A percentile compares a stretch with the other conserved stretches of the same genome.
These are phyloP conservation scores for Amiota mariae DNA, from an alignment of 2,888 invertebrate species.

Conservation along the genomic window DNA sequence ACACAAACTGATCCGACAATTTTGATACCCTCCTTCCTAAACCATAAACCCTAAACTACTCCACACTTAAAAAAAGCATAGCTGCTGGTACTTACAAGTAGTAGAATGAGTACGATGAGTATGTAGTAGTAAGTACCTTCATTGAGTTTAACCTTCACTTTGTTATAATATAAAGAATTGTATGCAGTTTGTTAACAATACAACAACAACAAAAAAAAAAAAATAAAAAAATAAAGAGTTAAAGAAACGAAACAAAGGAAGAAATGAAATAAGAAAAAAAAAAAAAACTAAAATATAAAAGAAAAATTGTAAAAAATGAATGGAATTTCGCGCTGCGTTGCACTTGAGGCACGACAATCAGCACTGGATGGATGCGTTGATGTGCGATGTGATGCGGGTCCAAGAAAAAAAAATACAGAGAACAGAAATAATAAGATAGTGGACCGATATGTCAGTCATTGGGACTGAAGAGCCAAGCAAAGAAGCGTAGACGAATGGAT, in stretches of 20 bases:
- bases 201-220: no score
- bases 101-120: not conserved
- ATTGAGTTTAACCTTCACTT: slow-evolving; percentile 57
- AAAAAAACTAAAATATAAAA: slow-evolving; percentile 13
- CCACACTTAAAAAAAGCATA: slow-evolving; percentile 5
- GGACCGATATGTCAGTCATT: no score
- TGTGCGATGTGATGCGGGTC: slow-evolving; percentile 21
- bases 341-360: slow-evolving; percentile 49
- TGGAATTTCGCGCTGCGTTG: slow-evolving; percentile 69
- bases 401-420: no score
- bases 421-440: no score
- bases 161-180: slow-evolving; percentile 42
- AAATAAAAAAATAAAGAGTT: not conserved
- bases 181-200: not conserved
- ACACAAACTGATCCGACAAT: slow-evolving; percentile 29
- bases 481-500: no score
- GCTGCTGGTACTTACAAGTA: slow-evolving; percentile 17
- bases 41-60: slow-evolving; percentile 26
- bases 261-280: not conserved
- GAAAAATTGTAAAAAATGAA: slow-evolving; percentile 65
- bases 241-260: not conserved
- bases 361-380: slow-evolving; percentile 21
- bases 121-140: slow-evolving; percentile 18
- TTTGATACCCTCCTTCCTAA: slow-evolving; percentile 26
- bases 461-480: no score